These are phyloP conservation scores for Drosophila orena DNA, from an alignment of 1,140 invertebrate species.

Conservation along the genomic window DNA sequence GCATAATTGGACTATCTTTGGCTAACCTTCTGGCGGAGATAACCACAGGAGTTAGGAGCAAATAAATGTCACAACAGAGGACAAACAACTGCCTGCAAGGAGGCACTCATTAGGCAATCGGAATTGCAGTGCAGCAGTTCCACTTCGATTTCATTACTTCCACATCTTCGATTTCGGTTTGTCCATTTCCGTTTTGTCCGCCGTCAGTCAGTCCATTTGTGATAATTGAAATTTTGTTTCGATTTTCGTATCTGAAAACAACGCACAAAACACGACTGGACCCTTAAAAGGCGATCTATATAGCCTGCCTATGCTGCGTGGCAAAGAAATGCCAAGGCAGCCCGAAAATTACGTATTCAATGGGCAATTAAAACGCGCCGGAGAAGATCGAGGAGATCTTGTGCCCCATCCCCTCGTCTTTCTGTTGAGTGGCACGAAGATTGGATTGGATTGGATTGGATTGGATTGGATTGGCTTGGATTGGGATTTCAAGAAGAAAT, in stretches of 20 bases:
- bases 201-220: conserved; percentile 1
- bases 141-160: conserved; percentile 21
- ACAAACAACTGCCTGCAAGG: conserved; percentile 11
- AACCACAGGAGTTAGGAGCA: conserved; percentile 26
- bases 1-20: conserved; percentile 24
- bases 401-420: neutral
- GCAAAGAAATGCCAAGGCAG: conserved; percentile 9
- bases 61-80: conserved; percentile 37
- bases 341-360: conserved; percentile 48
- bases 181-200: conserved; percentile 10
- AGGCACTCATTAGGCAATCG: conserved; percentile 22
- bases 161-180: conserved; percentile 11
- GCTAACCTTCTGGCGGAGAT: conserved; percentile 40
- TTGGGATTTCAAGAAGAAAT: conserved; percentile 46
- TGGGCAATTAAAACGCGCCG: conserved; percentile 43
- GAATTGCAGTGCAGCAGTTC: conserved; percentile 16
- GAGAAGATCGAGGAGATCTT: conserved; percentile 34
- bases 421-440: conserved; percentile 26
- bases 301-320: conserved; percentile 24
- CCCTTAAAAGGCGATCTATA: conserved; percentile 33
- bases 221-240: conserved; percentile 12
- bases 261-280: conserved; percentile 10
- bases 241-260: conserved; percentile 19
- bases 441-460: conserved; percentile 1
- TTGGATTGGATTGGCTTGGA: conserved; percentile 8